These are phyloP conservation scores for Ostrea edulis DNA, from an alignment of 1,140 invertebrate species.

Conservation along the genomic window DNA sequence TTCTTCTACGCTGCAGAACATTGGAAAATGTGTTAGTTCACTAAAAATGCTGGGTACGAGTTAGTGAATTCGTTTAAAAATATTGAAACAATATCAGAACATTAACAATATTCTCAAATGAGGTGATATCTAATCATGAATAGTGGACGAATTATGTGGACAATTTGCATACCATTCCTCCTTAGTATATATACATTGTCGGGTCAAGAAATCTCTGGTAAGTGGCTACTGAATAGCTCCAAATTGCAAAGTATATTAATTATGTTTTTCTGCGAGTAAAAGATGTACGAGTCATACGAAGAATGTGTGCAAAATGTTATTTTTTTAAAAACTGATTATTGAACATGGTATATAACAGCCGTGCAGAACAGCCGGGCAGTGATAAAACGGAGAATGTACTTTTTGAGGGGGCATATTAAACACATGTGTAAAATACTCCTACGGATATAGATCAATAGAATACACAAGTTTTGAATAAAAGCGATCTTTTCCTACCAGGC, in stretches of 20 bases:
- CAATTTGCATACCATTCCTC: background rate
- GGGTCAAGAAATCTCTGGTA: conserved; percentile 10
- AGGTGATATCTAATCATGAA: conserved; percentile 24
- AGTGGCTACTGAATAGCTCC: background rate
- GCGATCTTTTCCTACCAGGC: too few relatives aligned
- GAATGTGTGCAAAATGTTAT: background rate
- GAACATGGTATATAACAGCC: background rate
- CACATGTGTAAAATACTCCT: too few relatives aligned
- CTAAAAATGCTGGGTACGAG: background rate
- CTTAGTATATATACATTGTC: background rate
- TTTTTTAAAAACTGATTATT: background rate
- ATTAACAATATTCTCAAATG: background rate
- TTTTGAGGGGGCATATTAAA: too few relatives aligned
- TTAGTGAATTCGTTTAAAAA: background rate
- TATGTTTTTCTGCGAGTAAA: background rate
- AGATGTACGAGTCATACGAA: background rate
- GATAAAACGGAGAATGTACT: too few relatives aligned
- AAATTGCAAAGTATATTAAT: background rate
- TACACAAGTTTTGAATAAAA: too few relatives aligned
- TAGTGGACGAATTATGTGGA: conserved; percentile 1
- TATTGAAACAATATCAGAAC: background rate
- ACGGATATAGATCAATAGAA: too few relatives aligned
- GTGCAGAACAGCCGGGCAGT: too few relatives aligned
- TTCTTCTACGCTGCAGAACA: background rate
- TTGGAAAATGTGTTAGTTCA: conserved; percentile 7